A percentile compares a stretch with the other conserved stretches of the same genome.
Conservation (phyloP, 2,888 invertebrate genomes). For the Tanytarsus gracilentus region DNA sequence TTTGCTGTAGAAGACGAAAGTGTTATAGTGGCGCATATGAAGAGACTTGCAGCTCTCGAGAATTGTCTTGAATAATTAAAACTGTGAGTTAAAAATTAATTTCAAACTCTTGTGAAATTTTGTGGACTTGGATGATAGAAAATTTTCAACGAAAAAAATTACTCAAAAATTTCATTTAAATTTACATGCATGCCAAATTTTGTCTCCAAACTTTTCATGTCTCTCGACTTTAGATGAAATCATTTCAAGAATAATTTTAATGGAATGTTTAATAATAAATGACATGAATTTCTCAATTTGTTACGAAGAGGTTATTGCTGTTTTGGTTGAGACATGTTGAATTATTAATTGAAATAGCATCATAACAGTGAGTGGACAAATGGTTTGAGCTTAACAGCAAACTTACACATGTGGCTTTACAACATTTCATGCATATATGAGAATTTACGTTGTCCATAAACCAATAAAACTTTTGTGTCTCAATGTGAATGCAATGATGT, state of each 20-base stretch:
- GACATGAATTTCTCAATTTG: slow-evolving; percentile 10
- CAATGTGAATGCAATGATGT: neutral
- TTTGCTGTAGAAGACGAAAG: slow-evolving; percentile 24
- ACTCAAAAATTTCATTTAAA: no score
- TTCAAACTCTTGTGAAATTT: slow-evolving; percentile 7
- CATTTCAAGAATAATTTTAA: slow-evolving; percentile 24
- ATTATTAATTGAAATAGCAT: slow-evolving; percentile 14
- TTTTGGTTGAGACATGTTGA: neutral
- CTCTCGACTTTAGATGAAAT: slow-evolving; percentile 20
- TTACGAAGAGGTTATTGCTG: slow-evolving; percentile 7
- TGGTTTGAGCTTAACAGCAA: no score
- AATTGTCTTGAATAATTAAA: slow-evolving; percentile 28
- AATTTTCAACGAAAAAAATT: no score
- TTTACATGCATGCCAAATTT: no score
- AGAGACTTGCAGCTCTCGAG: neutral
- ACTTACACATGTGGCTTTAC: neutral
- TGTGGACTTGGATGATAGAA: no score
- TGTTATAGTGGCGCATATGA: slow-evolving; percentile 27
- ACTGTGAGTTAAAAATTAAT: slow-evolving; percentile 25
- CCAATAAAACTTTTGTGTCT: neutral
- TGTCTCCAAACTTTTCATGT: no score
- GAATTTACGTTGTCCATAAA: no score
- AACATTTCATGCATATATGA: neutral
- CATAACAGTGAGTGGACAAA: neutral
- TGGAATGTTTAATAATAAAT: slow-evolving; percentile 29